Evolutionary conservation across 2,888 invertebrate species (phyloP).

Genomic region (Synergus itoensis): DNA sequence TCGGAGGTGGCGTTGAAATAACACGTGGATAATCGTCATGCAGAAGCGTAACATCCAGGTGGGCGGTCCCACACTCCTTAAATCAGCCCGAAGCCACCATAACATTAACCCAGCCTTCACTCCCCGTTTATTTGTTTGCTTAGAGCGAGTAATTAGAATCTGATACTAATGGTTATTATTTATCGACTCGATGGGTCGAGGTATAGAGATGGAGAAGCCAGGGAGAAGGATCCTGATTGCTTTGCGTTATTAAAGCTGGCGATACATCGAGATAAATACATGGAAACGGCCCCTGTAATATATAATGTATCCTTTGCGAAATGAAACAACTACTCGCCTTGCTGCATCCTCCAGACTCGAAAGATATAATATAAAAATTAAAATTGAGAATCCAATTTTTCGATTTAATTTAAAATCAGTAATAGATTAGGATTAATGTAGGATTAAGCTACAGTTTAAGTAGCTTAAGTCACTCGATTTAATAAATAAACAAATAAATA

Average conservation of each 20-base stretch:
- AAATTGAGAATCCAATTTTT: not conserved
- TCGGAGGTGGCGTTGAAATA: conserved; percentile 66
- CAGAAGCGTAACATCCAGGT: conserved; percentile 71
- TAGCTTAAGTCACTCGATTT: too few relatives aligned
- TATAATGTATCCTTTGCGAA: conserved; percentile 21
- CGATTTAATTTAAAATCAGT: too few relatives aligned
- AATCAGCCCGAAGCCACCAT: conserved; percentile 74
- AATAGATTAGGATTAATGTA: too few relatives aligned
- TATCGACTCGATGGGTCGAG: conserved; percentile 58
- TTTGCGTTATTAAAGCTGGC: conserved; percentile 71
- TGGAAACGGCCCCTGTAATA: conserved; percentile 42
- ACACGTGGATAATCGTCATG: conserved; percentile 65
- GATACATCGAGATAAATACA: conserved; percentile 66
- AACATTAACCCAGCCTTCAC: conserved; percentile 67
- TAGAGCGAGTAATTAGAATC: conserved; percentile 77
- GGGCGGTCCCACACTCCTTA: conserved; percentile 77
- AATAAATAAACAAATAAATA: too few relatives aligned
- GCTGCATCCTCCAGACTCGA: not conserved
- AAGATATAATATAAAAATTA: not conserved
- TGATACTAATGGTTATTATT: conserved; percentile 77
- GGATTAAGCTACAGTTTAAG: too few relatives aligned
- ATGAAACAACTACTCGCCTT: not conserved
- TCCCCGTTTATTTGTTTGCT: conserved; percentile 74
- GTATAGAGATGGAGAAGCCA: conserved; percentile 31
- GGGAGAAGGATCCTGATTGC: conserved; percentile 64